Evolutionary conservation across 2,888 invertebrate species (phyloP).

Genomic region (Camptogramma bilineatum): DNA sequence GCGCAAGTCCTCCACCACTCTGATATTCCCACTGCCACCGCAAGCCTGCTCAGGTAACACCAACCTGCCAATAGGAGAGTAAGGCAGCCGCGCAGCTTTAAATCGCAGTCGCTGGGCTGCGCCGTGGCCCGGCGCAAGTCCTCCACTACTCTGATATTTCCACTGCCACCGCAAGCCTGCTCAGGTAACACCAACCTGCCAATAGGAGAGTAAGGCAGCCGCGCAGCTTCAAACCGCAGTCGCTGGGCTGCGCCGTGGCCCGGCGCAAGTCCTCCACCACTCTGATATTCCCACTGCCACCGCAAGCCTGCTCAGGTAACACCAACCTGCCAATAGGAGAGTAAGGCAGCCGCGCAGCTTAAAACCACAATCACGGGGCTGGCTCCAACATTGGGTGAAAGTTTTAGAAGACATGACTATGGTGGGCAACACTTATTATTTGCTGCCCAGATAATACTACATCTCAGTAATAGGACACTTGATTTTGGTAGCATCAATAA

Average conservation of each 20-base stretch:
- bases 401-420: too few species aligned
- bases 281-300: background rate
- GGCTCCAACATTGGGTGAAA: too few species aligned
- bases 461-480: too few species aligned
- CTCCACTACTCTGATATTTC: background rate
- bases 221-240: slow-evolving; percentile 93
- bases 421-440: too few species aligned
- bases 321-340: too few species aligned
- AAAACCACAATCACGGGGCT: slow-evolving; percentile 97
- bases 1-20: background rate
- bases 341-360: slow-evolving; percentile 70
- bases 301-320: too few species aligned
- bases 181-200: too few species aligned
- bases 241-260: slow-evolving; percentile 89
- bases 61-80: too few species aligned
- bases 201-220: too few species aligned
- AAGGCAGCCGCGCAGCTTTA: slow-evolving; percentile 82
- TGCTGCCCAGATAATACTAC: too few species aligned
- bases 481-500: too few species aligned
- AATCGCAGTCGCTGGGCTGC: slow-evolving; percentile 97
- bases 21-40: background rate
- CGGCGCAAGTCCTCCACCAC: background rate
- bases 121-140: background rate
- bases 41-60: background rate
- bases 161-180: too few species aligned